A percentile compares a stretch with the other conserved stretches of the same genome.
Conservation (phyloP, 1,140 invertebrate species). For the Cecropterus lyciades region DNA sequence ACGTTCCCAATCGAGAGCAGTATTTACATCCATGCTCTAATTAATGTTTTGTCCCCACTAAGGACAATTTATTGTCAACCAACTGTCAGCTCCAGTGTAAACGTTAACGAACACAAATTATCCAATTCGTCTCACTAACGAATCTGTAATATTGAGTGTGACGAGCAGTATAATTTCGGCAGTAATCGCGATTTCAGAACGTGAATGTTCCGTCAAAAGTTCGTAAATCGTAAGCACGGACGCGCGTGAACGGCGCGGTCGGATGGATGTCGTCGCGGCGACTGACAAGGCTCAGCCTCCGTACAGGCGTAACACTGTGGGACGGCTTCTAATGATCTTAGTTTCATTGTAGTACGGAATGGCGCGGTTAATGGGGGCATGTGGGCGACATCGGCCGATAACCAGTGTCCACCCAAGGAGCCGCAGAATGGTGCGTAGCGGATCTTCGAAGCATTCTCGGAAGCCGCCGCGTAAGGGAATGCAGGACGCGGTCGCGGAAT, state of each 20-base stretch:
- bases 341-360: slow-evolving; percentile 45
- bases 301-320: slow-evolving; percentile 48
- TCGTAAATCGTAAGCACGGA: slow-evolving; percentile 38
- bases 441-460: slow-evolving; percentile 61
- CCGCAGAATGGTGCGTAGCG: slow-evolving; percentile 51
- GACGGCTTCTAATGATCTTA: slow-evolving; percentile 62
- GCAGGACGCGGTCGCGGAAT: slow-evolving; percentile 62
- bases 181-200: slow-evolving; percentile 33
- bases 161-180: slow-evolving; percentile 25
- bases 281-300: slow-evolving; percentile 57
- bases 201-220: slow-evolving; percentile 38
- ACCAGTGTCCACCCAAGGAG: slow-evolving; percentile 53
- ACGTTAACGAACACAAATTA: slow-evolving; percentile 55
- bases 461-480: slow-evolving; percentile 67
- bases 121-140: slow-evolving; percentile 58
- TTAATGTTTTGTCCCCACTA: slow-evolving; percentile 45
- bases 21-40: slow-evolving; percentile 45
- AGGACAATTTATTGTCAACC: slow-evolving; percentile 42
- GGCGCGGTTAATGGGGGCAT: slow-evolving; percentile 55
- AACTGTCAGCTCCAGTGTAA: slow-evolving; percentile 47
- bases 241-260: slow-evolving; percentile 49
- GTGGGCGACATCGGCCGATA: slow-evolving; percentile 52
- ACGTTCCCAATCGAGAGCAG: background rate
- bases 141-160: slow-evolving; percentile 40
- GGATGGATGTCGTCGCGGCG: slow-evolving; percentile 63